These are phyloP conservation scores for Hepsetus odoe DNA, from an alignment of 2,113 vertebrate genomes.

Conservation along the genomic window DNA sequence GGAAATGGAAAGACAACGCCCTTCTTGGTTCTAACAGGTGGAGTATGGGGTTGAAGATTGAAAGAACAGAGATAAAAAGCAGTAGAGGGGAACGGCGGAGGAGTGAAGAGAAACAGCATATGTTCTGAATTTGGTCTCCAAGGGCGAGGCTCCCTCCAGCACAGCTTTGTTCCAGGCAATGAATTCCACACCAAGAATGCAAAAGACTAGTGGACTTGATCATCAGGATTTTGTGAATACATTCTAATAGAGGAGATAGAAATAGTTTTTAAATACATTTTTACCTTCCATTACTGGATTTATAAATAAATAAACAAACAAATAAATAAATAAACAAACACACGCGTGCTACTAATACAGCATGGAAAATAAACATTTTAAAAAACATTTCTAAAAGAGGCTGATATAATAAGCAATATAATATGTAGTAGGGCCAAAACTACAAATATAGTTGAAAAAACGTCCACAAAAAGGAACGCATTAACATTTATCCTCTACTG, in stretches of 20 bases:
- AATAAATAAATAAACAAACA: too few relatives aligned
- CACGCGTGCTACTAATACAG: too few relatives aligned
- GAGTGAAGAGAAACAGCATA: conserved; percentile 14
- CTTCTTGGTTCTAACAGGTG: not conserved
- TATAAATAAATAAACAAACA: too few relatives aligned
- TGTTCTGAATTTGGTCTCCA: conserved; percentile 30
- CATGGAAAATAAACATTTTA: too few relatives aligned
- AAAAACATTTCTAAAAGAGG: too few relatives aligned
- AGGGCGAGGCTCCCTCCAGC: conserved; percentile 11
- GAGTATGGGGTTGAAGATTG: not conserved
- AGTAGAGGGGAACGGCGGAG: not conserved
- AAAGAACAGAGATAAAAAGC: not conserved
- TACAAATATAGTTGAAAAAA: too few relatives aligned
- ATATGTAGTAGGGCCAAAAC: too few relatives aligned
- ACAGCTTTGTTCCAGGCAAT: not conserved
- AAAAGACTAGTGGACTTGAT: not conserved
- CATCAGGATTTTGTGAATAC: not conserved
- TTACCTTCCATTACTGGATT: too few relatives aligned
- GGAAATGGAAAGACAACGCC: not conserved
- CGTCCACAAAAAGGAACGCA: too few relatives aligned
- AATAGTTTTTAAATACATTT: not conserved
- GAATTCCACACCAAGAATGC: conserved; percentile 7
- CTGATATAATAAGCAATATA: too few relatives aligned
- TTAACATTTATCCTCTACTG: too few relatives aligned
- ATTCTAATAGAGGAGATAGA: not conserved